These are phyloP conservation scores for Drosophila auraria DNA, from an alignment of 1,140 invertebrate species.

Conservation along the genomic window DNA sequence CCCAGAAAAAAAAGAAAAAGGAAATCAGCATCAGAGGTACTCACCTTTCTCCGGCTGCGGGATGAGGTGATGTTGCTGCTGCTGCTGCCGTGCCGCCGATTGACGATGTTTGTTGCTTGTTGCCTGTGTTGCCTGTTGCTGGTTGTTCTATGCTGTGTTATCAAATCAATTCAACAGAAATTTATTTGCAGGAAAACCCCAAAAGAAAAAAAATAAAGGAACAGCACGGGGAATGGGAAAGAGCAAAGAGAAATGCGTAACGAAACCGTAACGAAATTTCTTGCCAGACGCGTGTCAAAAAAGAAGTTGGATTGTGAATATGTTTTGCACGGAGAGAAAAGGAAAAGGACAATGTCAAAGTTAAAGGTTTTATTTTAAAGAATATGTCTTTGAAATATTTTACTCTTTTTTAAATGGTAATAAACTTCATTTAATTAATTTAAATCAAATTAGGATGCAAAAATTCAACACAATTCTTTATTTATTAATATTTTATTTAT, in stretches of 20 bases:
- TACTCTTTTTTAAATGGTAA: too few relatives aligned
- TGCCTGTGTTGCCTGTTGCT: constrained; percentile 46
- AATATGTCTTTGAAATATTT: neutral
- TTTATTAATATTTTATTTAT: too few relatives aligned
- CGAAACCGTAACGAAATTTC: constrained; percentile 48
- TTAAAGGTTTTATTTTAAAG: too few relatives aligned
- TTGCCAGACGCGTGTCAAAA: constrained; percentile 18
- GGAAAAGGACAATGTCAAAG: neutral
- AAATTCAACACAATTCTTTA: too few relatives aligned
- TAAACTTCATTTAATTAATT: neutral
- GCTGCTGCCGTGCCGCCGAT: constrained; percentile 11
- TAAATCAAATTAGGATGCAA: too few relatives aligned
- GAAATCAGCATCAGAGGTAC: constrained; percentile 48
- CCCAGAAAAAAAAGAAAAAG: constrained; percentile 34
- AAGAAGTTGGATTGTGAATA: constrained; percentile 24
- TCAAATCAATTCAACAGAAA: constrained; percentile 58
- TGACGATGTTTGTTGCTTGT: constrained; percentile 54
- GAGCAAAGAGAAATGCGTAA: constrained; percentile 38
- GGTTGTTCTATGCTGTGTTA: constrained; percentile 38
- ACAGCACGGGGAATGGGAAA: constrained; percentile 12
- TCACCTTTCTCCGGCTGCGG: constrained; percentile 44
- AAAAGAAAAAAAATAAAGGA: constrained; percentile 8
- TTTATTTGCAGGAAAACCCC: constrained; percentile 57
- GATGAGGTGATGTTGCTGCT: constrained; percentile 12
- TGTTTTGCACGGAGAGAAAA: constrained; percentile 5